phyloP scores from a whole-genome alignment of 2,888 invertebrate genomes.

The Amphimallon solstitiale region DNA sequence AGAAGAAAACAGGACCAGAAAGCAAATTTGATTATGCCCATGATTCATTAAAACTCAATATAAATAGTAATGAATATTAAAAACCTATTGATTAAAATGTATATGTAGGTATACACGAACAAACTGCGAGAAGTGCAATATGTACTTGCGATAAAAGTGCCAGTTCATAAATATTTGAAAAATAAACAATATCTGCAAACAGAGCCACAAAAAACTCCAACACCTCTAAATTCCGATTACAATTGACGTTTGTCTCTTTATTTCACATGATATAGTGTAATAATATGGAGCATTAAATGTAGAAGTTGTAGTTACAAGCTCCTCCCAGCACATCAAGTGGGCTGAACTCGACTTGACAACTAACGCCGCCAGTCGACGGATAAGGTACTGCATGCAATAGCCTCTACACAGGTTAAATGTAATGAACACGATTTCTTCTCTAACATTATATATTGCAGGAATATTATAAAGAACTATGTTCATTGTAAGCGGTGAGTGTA shows the following conservation, averaged over 20 bases:
- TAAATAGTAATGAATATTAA: background rate
- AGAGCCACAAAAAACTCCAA: constrained; percentile 12
- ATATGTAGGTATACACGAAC: background rate
- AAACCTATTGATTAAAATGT: background rate
- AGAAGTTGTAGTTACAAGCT: constrained; percentile 55
- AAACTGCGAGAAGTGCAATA: background rate
- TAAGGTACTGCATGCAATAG: constrained; percentile 49
- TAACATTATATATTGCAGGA: background rate
- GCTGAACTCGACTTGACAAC: constrained; percentile 57
- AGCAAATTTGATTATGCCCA: background rate
- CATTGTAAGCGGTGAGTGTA: background rate
- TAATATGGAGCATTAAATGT: constrained; percentile 56
- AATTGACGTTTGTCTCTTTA: constrained; percentile 52
- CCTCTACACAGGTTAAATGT: constrained; percentile 49
- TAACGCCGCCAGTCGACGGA: constrained; percentile 57
- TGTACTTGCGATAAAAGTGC: background rate
- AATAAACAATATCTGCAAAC: background rate
- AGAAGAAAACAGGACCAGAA: no score
- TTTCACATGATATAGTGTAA: constrained; percentile 53
- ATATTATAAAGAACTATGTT: background rate
- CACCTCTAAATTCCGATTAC: constrained; percentile 48
- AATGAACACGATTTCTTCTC: background rate
- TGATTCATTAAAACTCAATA: background rate
- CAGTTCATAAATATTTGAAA: background rate
- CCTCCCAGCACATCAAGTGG: constrained; percentile 57